phyloP scores from a whole-genome alignment of 2,113 vertebrate genomes.

The Melospiza melodia region DNA sequence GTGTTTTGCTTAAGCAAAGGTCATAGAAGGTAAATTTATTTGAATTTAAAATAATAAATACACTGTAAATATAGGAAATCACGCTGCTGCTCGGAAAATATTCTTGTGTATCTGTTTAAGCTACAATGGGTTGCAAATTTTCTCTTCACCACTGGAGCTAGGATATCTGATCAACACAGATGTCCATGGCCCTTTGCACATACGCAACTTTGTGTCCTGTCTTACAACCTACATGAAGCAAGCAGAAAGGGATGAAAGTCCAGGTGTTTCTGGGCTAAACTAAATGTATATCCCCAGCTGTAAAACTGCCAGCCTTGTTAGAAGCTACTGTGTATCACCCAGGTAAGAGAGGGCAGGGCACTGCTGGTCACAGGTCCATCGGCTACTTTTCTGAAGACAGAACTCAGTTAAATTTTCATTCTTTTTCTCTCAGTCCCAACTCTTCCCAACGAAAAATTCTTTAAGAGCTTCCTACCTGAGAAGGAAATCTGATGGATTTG shows the following conservation, averaged over 20 bases:
- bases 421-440: background rate
- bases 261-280: background rate
- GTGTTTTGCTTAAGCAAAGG: background rate
- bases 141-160: accelerated
- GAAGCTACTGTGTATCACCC: background rate
- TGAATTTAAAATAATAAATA: background rate
- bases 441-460: background rate
- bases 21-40: background rate
- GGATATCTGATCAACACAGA: background rate
- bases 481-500: background rate
- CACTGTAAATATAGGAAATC: background rate
- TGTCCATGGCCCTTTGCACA: background rate
- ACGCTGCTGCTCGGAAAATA: background rate
- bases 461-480: background rate
- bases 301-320: background rate
- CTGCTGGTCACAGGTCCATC: background rate
- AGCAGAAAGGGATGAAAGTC: background rate
- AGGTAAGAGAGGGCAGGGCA: background rate
- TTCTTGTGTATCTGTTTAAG: background rate
- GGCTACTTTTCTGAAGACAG: background rate
- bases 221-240: background rate
- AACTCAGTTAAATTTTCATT: background rate
- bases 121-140: background rate
- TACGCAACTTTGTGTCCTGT: too few relatives aligned
- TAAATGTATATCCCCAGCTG: background rate